Evolutionary conservation across 2,888 invertebrate species (phyloP).

Genomic region (Lasioglossum calceatum): DNA sequence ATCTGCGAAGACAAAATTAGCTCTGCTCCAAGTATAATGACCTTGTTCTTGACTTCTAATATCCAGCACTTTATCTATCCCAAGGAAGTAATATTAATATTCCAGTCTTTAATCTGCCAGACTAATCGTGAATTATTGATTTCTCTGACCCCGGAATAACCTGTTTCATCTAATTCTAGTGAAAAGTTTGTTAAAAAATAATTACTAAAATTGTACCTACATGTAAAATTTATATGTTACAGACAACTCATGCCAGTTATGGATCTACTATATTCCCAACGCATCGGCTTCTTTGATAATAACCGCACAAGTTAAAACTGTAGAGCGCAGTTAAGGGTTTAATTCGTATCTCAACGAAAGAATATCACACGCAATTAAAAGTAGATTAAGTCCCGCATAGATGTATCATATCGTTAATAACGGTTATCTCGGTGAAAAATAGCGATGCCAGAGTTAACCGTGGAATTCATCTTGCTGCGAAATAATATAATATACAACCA

Average conservation of each 20-base stretch:
- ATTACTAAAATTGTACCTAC: background rate
- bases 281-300: background rate
- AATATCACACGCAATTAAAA: slow-evolving; percentile 53
- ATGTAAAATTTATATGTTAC: too few relatives aligned
- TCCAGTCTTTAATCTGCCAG: too few relatives aligned
- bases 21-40: background rate
- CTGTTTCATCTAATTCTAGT: background rate
- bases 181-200: background rate
- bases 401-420: slow-evolving; percentile 45
- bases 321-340: slow-evolving; percentile 10
- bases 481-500: slow-evolving; percentile 22
- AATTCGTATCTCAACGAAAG: slow-evolving; percentile 23
- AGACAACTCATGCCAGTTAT: background rate
- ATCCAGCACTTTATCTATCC: background rate
- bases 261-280: background rate
- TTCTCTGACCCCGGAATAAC: background rate
- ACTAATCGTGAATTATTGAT: background rate
- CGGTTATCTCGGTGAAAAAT: slow-evolving; percentile 34
- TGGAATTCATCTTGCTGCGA: slow-evolving; percentile 38
- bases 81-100: slow-evolving; percentile 1
- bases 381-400: slow-evolving; percentile 39
- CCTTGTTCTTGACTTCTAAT: background rate
- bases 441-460: slow-evolving; percentile 32
- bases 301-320: background rate
- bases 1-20: slow-evolving; percentile 8